phyloP scores from a whole-genome alignment of 2,113 vertebrate species.

The Plotosus lineatus region DNA sequence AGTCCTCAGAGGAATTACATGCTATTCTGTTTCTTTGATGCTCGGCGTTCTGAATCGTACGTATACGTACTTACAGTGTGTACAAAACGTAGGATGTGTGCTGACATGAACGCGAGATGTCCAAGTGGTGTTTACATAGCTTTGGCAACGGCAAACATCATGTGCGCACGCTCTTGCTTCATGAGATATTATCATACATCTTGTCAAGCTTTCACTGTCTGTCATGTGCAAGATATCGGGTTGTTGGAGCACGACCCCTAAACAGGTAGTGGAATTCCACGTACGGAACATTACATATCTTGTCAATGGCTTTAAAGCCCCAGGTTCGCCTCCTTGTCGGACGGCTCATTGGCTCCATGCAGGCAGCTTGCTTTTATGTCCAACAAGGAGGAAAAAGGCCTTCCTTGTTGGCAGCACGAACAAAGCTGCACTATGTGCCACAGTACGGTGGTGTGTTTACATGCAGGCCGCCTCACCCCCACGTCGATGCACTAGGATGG shows the following conservation, averaged over 20 bases:
- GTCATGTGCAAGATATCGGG: not conserved
- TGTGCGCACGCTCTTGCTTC: not conserved
- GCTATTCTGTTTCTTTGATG: no score
- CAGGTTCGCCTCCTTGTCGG: not conserved
- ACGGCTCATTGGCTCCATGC: not conserved
- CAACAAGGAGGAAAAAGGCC: not conserved
- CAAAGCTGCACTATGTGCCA: slow-evolving; percentile 36
- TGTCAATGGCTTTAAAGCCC: not conserved
- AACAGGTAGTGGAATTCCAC: not conserved
- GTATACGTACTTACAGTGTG: no score
- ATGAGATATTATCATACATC: not conserved
- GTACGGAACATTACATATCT: not conserved
- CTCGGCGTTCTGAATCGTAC: not conserved
- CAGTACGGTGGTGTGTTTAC: slow-evolving; percentile 29
- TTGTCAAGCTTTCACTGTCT: not conserved
- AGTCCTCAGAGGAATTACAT: not conserved
- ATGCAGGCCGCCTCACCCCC: slow-evolving; percentile 30
- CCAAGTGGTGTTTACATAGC: no score
- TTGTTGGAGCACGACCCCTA: not conserved
- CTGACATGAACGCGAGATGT: not conserved
- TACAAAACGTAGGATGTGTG: not conserved
- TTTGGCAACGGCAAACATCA: not conserved
- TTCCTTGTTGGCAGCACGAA: not conserved
- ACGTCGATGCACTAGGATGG: not conserved
- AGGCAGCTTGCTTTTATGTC: not conserved